Base-by-base conservation (phyloP, 2,113 vertebrate species). In the Pelecanoides urinatrix region DNA sequence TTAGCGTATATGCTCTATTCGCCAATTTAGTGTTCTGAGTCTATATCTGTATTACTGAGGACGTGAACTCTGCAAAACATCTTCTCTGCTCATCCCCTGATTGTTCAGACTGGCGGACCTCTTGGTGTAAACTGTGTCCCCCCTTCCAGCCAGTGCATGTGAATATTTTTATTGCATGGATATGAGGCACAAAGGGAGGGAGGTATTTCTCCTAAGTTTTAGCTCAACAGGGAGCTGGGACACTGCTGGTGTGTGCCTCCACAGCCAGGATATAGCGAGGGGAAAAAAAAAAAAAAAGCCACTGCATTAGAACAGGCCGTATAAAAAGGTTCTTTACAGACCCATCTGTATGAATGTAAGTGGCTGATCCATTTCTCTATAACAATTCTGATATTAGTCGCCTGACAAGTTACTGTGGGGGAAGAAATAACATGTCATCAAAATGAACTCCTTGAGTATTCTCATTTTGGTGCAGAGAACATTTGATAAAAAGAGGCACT, bases 311-410 rank as follows among this genome's bases (percentile, higher is more conserved):
- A 94, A 66, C 13, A 92, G 90, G 81, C 82, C 90, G 71, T 80
- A 90, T 90, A 72, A 89, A 92, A 97, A 93, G 40, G 77, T 94
- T 88, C 81, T 97, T 95, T 96, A 91, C 85, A 96, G 95, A 97
- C 75, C 92, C 90, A 97, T 97, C 83, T 96, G 92, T 92, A 87
- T 83, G 95, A 96, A 85, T 95, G 63, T 96, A 96, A 97, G 96
- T 91, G 90, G 97, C 90, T 98, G 94, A 97, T 97, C 96, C 91
- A 96, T 92, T 94, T 97, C 88, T 87, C 80, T 87, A 26, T 85
- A 97, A 96, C 93, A 95, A 94, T 96, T 96, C 97, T 97, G 90
- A 68, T 95, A 95, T 92, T 97, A 96, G 95, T 96, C 45, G n/a
- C 32, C 12, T 89, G 92, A 87, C 70, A 89, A 95, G 77, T 95